phyloP scores from a whole-genome alignment of 2,113 vertebrate genomes.

The Progne subis region DNA sequence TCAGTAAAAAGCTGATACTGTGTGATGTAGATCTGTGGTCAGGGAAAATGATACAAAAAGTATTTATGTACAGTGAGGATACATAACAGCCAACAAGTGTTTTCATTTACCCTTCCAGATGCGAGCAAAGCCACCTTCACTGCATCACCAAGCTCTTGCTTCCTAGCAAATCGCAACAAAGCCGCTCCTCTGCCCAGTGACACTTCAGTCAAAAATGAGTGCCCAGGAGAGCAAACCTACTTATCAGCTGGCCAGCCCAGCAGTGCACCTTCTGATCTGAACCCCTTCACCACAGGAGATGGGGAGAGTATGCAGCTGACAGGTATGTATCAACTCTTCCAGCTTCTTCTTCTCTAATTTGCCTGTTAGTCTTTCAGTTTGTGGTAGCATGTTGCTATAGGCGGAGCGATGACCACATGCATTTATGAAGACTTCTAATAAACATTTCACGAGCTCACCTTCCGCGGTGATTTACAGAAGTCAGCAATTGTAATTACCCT shows the following conservation, averaged over 20 bases:
- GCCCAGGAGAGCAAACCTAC: conserved; percentile 78
- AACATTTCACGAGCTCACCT: background rate
- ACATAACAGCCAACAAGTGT: background rate
- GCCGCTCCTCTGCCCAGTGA: conserved; percentile 68
- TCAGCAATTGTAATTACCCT: background rate
- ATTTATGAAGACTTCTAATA: background rate
- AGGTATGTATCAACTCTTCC: conserved; percentile 70
- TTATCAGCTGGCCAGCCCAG: conserved; percentile 77
- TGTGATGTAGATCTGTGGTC: background rate
- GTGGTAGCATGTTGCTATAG: background rate
- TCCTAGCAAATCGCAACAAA: conserved; percentile 95
- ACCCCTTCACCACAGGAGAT: conserved; percentile 75
- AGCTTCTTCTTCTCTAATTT: background rate
- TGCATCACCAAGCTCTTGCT: conserved; percentile 96
- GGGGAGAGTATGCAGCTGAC: conserved; percentile 75
- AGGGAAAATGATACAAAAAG: background rate
- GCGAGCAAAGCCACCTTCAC: conserved; percentile 95
- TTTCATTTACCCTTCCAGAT: conserved; percentile 77
- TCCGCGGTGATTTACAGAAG: background rate
- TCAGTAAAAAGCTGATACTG: background rate
- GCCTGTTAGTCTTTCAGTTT: background rate
- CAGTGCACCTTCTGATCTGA: conserved; percentile 64
- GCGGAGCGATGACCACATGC: background rate
- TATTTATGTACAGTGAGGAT: background rate
- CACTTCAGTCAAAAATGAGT: conserved; percentile 89